Base-by-base conservation (phyloP, 2,888 invertebrate genomes). In the Ferrisia virgata region DNA sequence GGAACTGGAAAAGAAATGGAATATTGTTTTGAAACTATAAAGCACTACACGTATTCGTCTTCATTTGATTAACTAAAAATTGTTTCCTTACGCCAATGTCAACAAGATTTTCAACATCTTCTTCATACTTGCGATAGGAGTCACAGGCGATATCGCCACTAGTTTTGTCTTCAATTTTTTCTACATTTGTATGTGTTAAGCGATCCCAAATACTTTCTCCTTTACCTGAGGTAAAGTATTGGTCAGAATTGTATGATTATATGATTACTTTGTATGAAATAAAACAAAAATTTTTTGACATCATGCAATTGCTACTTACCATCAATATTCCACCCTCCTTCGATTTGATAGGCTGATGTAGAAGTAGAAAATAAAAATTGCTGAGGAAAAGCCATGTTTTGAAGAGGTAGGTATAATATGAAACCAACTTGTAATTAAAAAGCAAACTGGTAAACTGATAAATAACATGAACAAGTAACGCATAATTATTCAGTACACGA, bases 121-220 rank as follows among this genome's bases (percentile, higher is more conserved):
- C 90, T 86, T 90, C 89, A 88, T 91, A 92, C 85, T 89, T 90
- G 88, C 93, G 91, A 88, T 93, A 94, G 36, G 93, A 92, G 87
- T 93, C 92, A 85, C 92, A 92, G 0, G 93, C 92, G 0, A 92
- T 88, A 87, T 93, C 92, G 0, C 91, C 93, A 39, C 90, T 92
- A n/a, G 89, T 88, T 64, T 89, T 89, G 87, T 93, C 91, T 78
- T 88, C 89, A 0, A 93, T 90, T 0, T 89, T 87, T 1, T 91
- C 90, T 0, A 91, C 90, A 64, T 89, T 87, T 4, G 88, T 87
- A 86, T 92, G 92, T 0, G 92, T 91, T 86, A 92, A 92, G 9
- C 89, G 89, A 88, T 94, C 94, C 94, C 93, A 94, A 28, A 93
- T 91, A 87, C 90, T 92, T 86, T 91, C 91, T 1, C 91, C 91